These are phyloP conservation scores for Stegostoma tigrinum DNA, from an alignment of 2,113 vertebrate genomes.

Conservation along the genomic window DNA sequence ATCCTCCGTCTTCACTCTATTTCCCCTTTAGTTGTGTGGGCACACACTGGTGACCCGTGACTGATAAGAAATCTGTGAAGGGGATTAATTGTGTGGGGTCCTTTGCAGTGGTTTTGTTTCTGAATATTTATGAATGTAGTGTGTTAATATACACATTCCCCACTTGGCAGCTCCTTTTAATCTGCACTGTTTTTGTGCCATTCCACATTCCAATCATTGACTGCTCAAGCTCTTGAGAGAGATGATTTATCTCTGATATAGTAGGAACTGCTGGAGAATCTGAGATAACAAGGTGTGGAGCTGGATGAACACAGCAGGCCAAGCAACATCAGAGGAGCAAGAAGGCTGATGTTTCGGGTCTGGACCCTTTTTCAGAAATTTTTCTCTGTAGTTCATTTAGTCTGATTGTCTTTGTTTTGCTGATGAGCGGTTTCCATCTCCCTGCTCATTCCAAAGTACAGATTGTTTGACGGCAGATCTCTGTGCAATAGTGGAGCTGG, in stretches of 20 bases:
- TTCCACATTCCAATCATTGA: background rate
- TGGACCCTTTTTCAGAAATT: background rate
- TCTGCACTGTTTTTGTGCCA: background rate
- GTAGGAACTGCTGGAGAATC: too few species aligned
- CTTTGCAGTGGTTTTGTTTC: background rate
- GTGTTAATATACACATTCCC: background rate
- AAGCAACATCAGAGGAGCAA: too few species aligned
- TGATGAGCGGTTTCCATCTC: background rate
- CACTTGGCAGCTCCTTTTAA: background rate
- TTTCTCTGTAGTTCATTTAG: background rate
- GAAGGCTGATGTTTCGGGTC: too few species aligned
- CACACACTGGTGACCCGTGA: background rate
- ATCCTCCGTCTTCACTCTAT: too few species aligned
- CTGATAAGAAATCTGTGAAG: background rate
- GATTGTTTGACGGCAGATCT: background rate
- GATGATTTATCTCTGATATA: too few species aligned
- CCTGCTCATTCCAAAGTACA: too few species aligned
- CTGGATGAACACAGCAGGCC: too few species aligned
- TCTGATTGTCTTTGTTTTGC: background rate
- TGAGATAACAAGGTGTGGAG: too few species aligned
- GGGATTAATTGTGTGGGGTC: background rate
- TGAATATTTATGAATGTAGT: background rate
- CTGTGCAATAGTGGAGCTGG: background rate
- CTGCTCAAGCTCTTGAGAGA: background rate
- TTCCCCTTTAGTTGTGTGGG: background rate